Evolutionary conservation across 2,113 vertebrate genomes (phyloP).

Genomic region (Mustela lutreola): DNA sequence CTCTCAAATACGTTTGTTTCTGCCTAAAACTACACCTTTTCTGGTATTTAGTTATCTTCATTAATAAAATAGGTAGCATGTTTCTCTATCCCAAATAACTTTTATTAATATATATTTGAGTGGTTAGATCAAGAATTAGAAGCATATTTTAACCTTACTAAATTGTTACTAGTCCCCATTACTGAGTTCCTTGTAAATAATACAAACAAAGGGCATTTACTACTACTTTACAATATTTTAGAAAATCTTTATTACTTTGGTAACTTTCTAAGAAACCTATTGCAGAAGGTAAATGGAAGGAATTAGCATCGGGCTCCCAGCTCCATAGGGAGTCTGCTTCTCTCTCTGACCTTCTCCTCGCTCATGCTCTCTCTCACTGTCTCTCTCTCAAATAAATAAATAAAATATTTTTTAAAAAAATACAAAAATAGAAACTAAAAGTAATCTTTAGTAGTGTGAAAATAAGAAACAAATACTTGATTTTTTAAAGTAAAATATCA

Average conservation of each 20-base stretch:
- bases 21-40: not conserved
- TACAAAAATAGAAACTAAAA: not conserved
- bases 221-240: not conserved
- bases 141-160: not conserved
- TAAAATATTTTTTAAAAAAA: too few relatives aligned
- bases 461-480: too few relatives aligned
- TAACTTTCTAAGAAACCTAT: not conserved
- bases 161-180: not conserved
- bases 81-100: not conserved
- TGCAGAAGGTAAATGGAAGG: not conserved
- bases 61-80: not conserved
- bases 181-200: not conserved
- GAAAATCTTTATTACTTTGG: not conserved
- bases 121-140: not conserved
- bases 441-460: not conserved
- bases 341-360: too few relatives aligned
- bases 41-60: not conserved
- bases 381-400: too few relatives aligned
- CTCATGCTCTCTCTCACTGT: too few relatives aligned
- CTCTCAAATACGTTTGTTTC: not conserved
- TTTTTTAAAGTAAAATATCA: too few relatives aligned
- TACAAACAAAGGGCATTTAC: not conserved
- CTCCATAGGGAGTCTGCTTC: too few relatives aligned
- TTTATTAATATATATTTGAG: not conserved
- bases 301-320: not conserved